Percentiles rank a stretch among this genome's conserved stretches.
phyloP scores from a whole-genome alignment of 2,113 vertebrate species.

The Pituophis catenifer region DNA sequence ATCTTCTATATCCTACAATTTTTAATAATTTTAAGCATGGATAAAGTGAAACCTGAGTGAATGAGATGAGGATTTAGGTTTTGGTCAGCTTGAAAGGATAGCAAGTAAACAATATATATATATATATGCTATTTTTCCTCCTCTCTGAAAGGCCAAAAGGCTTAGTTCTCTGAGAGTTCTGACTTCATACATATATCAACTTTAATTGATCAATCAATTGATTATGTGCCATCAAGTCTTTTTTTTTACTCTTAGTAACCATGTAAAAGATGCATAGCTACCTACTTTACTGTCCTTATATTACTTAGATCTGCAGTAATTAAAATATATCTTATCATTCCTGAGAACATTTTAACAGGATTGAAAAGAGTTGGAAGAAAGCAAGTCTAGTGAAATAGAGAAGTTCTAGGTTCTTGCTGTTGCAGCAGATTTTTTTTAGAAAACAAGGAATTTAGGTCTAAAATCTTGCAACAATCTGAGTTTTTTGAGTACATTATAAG shows the following conservation, averaged over 20 bases:
- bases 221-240: background rate
- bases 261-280: background rate
- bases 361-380: background rate
- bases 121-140: no score
- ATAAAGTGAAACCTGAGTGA: background rate
- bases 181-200: background rate
- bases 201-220: background rate
- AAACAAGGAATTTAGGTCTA: background rate
- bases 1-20: background rate
- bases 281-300: background rate
- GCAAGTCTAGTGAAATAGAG: background rate
- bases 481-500: background rate
- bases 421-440: background rate
- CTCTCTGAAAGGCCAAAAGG: background rate
- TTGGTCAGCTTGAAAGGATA: background rate
- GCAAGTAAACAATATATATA: background rate
- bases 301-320: background rate
- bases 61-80: background rate
- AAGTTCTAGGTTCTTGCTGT: background rate
- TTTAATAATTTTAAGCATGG: background rate
- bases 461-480: background rate
- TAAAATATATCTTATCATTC: background rate
- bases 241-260: background rate
- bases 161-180: background rate
- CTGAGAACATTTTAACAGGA: background rate